Percentiles rank a stretch among this genome's conserved stretches.
These are phyloP conservation scores for Sander lucioperca DNA, from an alignment of 2,113 vertebrate genomes.

Conservation along the genomic window DNA sequence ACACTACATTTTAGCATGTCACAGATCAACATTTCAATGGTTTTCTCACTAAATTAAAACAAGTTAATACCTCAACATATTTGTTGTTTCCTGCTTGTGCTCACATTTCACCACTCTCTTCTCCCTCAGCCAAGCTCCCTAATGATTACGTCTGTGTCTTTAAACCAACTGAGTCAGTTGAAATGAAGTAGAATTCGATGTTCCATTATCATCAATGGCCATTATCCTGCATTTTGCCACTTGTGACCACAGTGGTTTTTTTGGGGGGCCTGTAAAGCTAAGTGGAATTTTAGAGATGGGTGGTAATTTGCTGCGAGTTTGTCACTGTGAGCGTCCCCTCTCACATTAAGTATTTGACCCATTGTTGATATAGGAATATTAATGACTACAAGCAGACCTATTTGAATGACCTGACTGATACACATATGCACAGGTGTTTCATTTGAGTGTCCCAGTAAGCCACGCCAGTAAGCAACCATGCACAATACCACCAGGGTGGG, in stretches of 20 bases:
- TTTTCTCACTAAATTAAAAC: background rate
- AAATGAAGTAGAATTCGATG: slow-evolving; percentile 28
- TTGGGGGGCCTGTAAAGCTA: background rate
- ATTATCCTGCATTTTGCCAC: background rate
- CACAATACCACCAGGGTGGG: background rate
- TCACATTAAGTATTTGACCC: slow-evolving; percentile 4
- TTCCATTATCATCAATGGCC: background rate
- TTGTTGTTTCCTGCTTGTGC: slow-evolving; percentile 6
- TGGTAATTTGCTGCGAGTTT: background rate
- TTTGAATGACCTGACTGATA: background rate
- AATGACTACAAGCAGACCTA: background rate
- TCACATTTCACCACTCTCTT: background rate
- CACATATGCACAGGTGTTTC: background rate
- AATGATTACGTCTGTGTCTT: slow-evolving; percentile 14
- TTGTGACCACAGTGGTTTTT: background rate
- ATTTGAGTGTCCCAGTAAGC: background rate
- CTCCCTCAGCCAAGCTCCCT: background rate
- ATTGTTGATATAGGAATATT: background rate
- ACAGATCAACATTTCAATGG: background rate
- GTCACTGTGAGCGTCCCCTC: background rate
- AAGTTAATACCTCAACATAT: background rate
- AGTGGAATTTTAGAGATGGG: background rate
- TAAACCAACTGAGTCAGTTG: background rate
- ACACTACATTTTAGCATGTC: background rate
- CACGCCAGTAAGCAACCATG: background rate